Evolutionary conservation across 2,888 invertebrate genomes (phyloP).

Genomic region (Allolobophora icterica): DNA sequence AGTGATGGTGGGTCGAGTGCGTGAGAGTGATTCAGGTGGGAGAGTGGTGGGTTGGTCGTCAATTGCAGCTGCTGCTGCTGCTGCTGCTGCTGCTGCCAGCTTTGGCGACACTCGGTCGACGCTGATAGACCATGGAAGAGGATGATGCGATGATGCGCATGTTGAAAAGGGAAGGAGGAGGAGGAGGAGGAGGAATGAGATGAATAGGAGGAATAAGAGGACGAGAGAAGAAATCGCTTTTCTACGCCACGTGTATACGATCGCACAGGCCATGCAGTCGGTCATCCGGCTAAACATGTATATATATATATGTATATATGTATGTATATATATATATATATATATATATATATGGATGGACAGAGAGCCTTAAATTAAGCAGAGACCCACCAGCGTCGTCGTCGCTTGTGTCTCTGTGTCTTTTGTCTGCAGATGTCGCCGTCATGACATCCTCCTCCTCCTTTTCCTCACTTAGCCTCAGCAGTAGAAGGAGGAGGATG

Average conservation of each 20-base stretch:
- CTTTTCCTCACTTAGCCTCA: slow-evolving; percentile 5
- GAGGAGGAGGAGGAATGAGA: background rate
- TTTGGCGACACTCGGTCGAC: background rate
- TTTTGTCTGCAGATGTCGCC: background rate
- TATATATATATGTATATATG: no score
- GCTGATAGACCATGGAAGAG: background rate
- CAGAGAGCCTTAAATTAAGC: background rate
- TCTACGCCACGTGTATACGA: background rate
- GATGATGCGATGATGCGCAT: background rate
- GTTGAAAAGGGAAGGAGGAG: background rate
- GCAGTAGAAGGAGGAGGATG: background rate
- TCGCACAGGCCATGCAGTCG: background rate
- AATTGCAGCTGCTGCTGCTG: background rate
- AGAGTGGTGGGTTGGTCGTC: background rate
- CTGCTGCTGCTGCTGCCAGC: background rate
- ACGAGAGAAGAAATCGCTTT: background rate
- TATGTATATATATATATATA: no score
- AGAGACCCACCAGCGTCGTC: background rate
- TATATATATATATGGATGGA: no score
- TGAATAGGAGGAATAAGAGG: background rate
- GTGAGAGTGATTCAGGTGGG: background rate
- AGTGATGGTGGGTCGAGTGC: background rate
- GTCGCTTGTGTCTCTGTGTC: background rate
- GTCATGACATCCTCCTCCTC: background rate
- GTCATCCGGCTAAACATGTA: background rate